Conservation (phyloP, 1,140 invertebrate species). For the Drosophila virilis region DNA sequence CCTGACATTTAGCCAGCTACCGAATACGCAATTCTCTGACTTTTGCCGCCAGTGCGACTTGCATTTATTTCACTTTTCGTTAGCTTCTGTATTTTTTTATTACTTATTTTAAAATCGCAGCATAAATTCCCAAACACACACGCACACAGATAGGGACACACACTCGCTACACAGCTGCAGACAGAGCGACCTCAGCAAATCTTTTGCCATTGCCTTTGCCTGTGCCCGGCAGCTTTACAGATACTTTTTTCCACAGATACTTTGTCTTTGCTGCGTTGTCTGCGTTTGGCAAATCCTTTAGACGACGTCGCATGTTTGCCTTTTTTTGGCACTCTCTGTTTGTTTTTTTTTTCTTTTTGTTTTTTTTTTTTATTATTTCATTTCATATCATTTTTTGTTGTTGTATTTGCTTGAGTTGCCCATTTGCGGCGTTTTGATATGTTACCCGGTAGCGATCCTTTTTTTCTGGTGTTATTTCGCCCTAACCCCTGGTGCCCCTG, state of each 20-base stretch:
- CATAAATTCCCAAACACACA: conserved; percentile 72
- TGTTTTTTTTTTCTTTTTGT: conserved; percentile 18
- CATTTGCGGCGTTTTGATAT: conserved; percentile 81
- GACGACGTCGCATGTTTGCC: conserved; percentile 74
- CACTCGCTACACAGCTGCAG: conserved; percentile 8
- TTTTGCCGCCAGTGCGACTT: conserved; percentile 33
- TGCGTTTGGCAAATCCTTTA: conserved; percentile 74
- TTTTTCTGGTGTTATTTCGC: conserved; percentile 12
- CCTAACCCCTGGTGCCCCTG: conserved; percentile 18
- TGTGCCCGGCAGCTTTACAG: conserved; percentile 19
- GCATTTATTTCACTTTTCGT: conserved; percentile 59
- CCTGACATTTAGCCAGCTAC: conserved; percentile 44
- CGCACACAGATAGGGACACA: conserved; percentile 7
- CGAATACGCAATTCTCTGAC: conserved; percentile 50
- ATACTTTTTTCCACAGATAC: conserved; percentile 45
- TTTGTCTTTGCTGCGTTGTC: conserved; percentile 70
- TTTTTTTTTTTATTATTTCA: conserved; percentile 55
- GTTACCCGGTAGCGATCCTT: conserved; percentile 70
- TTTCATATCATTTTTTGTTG: conserved; percentile 67
- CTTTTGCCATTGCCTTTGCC: conserved; percentile 19
- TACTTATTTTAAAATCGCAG: conserved; percentile 58
- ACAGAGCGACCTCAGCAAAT: conserved; percentile 29
- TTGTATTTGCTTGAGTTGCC: conserved; percentile 57
- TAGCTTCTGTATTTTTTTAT: conserved; percentile 25
- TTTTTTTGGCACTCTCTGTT: conserved; percentile 69